phyloP scores from a whole-genome alignment of 1,140 invertebrate species.

The Aricia agestis region DNA sequence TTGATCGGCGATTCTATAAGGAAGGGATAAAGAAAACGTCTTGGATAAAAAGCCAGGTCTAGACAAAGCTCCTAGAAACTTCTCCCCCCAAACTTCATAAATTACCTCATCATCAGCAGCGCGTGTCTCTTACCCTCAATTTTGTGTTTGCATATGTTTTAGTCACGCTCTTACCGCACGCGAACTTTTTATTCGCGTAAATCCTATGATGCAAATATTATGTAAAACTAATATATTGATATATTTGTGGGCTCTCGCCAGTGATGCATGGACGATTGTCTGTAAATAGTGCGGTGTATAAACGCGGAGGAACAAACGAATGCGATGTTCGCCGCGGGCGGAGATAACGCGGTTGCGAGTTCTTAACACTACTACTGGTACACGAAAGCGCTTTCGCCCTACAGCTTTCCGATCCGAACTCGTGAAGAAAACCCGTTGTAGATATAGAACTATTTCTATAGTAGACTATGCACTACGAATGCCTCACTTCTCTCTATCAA shows the following conservation, averaged over 20 bases:
- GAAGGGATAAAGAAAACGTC: no score
- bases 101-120: not conserved
- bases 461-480: no score
- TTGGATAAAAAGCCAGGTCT: no score
- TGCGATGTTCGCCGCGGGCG: conserved; percentile 30
- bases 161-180: not conserved
- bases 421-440: no score
- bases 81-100: not conserved
- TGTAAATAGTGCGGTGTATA: conserved; percentile 34
- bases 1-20: no score
- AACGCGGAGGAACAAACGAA: conserved; percentile 41
- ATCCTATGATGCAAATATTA: conserved; percentile 1
- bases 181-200: not conserved
- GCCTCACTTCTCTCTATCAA: no score
- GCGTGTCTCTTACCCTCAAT: not conserved
- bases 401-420: not conserved
- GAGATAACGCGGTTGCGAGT: conserved; percentile 35
- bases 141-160: not conserved
- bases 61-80: not conserved
- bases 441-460: no score
- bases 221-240: conserved; percentile 15
- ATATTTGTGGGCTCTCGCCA: conserved; percentile 8
- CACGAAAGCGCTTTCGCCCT: not conserved
- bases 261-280: conserved; percentile 31
- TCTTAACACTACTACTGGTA: conserved; percentile 23